A percentile compares a stretch with the other conserved stretches of the same genome.
phyloP scores from a whole-genome alignment of 1,140 invertebrate genomes.

The Eurosta solidaginis region DNA sequence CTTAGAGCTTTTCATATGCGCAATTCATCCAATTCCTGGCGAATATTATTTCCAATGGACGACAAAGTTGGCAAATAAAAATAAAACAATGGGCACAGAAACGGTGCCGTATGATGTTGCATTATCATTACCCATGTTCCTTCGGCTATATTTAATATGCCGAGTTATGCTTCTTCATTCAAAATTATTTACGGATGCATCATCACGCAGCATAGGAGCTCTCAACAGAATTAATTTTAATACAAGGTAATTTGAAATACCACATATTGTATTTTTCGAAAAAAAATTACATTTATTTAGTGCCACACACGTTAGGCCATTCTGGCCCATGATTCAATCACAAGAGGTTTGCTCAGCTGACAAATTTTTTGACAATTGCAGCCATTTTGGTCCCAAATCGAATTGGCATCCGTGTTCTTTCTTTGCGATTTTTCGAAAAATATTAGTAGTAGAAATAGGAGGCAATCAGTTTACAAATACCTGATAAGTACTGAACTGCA shows the following conservation, averaged over 20 bases:
- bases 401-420: no score
- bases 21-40: conserved; percentile 96
- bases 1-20: conserved; percentile 92
- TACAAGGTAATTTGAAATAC: conserved; percentile 78
- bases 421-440: no score
- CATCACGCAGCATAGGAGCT: conserved; percentile 91
- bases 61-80: conserved; percentile 91
- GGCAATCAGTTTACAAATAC: no score
- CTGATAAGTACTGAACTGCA: no score
- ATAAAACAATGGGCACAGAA: conserved; percentile 79
- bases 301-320: neutral
- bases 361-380: no score
- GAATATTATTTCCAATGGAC: conserved; percentile 96
- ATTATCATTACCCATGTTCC: conserved; percentile 98
- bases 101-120: conserved; percentile 92
- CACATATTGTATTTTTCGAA: neutral
- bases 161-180: conserved; percentile 98
- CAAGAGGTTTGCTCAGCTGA: no score
- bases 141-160: conserved; percentile 97
- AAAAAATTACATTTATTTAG: neutral
- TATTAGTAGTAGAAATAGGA: no score
- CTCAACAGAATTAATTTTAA: conserved; percentile 99
- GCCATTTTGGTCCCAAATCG: no score
- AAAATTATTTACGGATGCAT: conserved; percentile 98
- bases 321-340: neutral